phyloP scores from a whole-genome alignment of 2,888 invertebrate species.

The Synanthedon andrenaeformis region DNA sequence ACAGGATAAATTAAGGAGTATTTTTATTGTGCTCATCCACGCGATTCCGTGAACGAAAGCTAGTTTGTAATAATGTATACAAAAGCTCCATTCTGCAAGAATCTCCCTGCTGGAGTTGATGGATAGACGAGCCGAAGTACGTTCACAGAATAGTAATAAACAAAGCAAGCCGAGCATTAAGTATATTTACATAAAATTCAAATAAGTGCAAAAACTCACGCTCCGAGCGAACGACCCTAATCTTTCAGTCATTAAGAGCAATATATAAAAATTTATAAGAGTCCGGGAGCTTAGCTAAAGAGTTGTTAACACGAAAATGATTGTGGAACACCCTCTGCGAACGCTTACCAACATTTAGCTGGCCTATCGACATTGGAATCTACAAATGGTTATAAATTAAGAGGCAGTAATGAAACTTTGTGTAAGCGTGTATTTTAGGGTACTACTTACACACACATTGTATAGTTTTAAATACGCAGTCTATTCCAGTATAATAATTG shows the following conservation, averaged over 20 bases:
- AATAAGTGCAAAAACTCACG: slow-evolving; percentile 48
- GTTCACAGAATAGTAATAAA: slow-evolving; percentile 23
- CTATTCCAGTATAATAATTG: no score
- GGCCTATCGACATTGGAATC: slow-evolving; percentile 16
- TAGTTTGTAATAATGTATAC: no score
- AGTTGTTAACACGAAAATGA: slow-evolving; percentile 65
- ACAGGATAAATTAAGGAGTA: no score
- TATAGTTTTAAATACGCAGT: no score
- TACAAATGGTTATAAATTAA: slow-evolving; percentile 4
- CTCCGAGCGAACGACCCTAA: slow-evolving; percentile 21
- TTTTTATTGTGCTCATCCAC: no score
- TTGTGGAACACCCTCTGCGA: slow-evolving; percentile 13
- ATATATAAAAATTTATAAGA: slow-evolving; percentile 51
- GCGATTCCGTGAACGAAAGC: no score
- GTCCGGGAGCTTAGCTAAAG: slow-evolving; percentile 34
- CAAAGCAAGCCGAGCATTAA: slow-evolving; percentile 12
- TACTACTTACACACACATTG: no score
- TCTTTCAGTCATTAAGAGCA: slow-evolving; percentile 50
- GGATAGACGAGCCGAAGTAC: slow-evolving; percentile 17
- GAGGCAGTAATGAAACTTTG: no score
- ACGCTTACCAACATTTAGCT: no score
- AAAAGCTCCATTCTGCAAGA: no score
- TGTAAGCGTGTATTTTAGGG: no score
- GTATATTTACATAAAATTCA: slow-evolving; percentile 51
- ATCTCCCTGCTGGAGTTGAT: slow-evolving; percentile 10